Base-by-base conservation (phyloP, 2,888 invertebrate genomes). In the Acheta domesticus region DNA sequence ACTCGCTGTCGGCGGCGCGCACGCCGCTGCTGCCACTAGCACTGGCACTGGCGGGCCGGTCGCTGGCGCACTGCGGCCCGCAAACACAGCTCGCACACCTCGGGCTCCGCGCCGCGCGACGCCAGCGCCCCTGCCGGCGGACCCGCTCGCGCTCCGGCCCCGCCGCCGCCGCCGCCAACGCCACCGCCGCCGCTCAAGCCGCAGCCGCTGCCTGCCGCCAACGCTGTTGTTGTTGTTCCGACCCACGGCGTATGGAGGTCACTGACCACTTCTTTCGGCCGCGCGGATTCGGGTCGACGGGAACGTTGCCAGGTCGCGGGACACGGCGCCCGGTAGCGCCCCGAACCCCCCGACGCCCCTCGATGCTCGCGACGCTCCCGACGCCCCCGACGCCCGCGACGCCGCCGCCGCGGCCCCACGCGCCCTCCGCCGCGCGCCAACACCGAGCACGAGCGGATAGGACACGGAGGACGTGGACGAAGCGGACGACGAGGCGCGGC, bases 311-410 rank as follows among this genome's bases (percentile, higher is more conserved):
- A 23, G 77, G 77, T 48, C 78, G 77, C 48, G 77, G 77, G 86
- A 87, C 88, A 85, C 87, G 88, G 86, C 86, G 85, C 87, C n/a
- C 87, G 86, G 86, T 86, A 85, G 79, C 80, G 77, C 78, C 80
- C 81, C 23, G 82, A 81, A 20, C 80, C 75, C 21, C 79, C 76
- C 48, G 4, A 20, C 48, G 76, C 48, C n/a, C n/a, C n/a, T n/a
- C n/a, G n/a, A n/a, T 80, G 81, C 77, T 8, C 23, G 74, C n/a
- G 79, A 79, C 73, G 36, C 36, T 11, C 77, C 77, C 2, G 79
- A 82, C 74, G 80, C 79, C 48, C 78, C 79, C 23, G 82, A 80
- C 14, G 82, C n/a, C n/a, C n/a, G n/a, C n/a, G n/a, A n/a, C n/a
- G 23, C 1, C 23, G 75, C 77, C 78, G n/a, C 80, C 79, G 21